These are phyloP conservation scores for Incurvaria masculella DNA, from an alignment of 2,888 invertebrate genomes.

Conservation along the genomic window DNA sequence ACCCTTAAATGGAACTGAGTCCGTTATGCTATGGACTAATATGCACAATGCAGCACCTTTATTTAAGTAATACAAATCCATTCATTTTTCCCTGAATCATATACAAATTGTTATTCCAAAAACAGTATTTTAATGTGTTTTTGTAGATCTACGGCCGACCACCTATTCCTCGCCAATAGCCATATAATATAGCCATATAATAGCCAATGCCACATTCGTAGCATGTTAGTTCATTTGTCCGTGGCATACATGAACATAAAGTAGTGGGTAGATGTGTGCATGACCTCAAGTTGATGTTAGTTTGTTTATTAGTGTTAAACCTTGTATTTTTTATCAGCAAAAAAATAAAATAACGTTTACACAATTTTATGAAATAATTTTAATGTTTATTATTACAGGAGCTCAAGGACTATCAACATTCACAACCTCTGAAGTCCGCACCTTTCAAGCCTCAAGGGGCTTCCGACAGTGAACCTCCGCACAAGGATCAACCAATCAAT, in stretches of 20 bases:
- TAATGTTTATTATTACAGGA: constrained; percentile 25
- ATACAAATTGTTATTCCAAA: too few species aligned
- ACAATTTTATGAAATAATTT: not conserved
- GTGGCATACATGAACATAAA: not conserved
- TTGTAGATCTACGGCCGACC: too few species aligned
- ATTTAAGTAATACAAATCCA: too few species aligned
- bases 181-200: not conserved
- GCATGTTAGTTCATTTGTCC: not conserved
- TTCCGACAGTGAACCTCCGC: constrained; percentile 43
- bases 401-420: constrained; percentile 48
- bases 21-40: too few species aligned
- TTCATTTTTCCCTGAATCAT: too few species aligned
- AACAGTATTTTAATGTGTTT: too few species aligned
- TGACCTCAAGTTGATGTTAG: not conserved
- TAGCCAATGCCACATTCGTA: not conserved
- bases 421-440: constrained; percentile 50
- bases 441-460: constrained; percentile 48
- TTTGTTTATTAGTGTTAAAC: not conserved
- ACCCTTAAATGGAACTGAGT: too few species aligned
- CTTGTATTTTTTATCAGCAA: not conserved
- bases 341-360: not conserved
- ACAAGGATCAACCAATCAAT: too few species aligned
- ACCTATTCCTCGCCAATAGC: not conserved
- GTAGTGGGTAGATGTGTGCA: not conserved
- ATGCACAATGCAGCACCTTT: too few species aligned